Base-by-base conservation (phyloP, 2,888 invertebrate species). In the Vandiemenella viatica region DNA sequence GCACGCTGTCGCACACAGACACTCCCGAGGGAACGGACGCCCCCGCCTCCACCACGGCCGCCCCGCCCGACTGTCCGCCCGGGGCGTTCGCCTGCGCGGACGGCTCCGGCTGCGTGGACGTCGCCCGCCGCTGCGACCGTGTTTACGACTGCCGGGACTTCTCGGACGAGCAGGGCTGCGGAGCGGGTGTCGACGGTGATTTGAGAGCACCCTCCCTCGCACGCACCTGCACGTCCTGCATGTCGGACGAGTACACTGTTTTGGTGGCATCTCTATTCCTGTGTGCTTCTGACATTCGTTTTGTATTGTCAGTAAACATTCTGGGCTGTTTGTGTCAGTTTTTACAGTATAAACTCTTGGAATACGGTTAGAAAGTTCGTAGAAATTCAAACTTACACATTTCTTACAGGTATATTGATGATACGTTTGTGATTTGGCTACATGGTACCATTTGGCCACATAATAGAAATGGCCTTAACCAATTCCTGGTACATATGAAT, bases 91-190 rank as follows among this genome's bases (percentile, higher is more conserved):
- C 76, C 55, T 89, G 88, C 65, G 71, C 69, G 50, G 82, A 85
- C 64, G 80, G 83, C 45, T 73, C 74, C 56, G 73, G 75, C 64
- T 91, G 90, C 74, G 82, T 91, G 65, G 80, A 80, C 57, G 72
- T 75, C 65, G 69, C 74, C 57, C 78, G 80, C 62, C 80, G 81
- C 65, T 90, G 91, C 73, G 88, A 91, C 77, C 84, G 85, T 74
- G 77, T 77, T 73, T 86, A 86, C 77, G 87, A 88, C 75, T 88
- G 88, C 75, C 75, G 76, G 70, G 87, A 88, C 75, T 86, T 85
- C 77, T 85, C 86, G 63, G 88, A 89, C 67, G 88, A 89, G 72
- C 84, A 86, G 70, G 83, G 83, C 73, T 89, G 88, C 76, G n/a
- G n/a, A n/a, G 75, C 79, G 72, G 72, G 71, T 74, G n/a, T n/a